Evolutionary conservation across 2,797 vertebrate species (phyloP), one percentile per base, ranked within the genome.

Genomic region (Molossus alvarezi): DNA sequence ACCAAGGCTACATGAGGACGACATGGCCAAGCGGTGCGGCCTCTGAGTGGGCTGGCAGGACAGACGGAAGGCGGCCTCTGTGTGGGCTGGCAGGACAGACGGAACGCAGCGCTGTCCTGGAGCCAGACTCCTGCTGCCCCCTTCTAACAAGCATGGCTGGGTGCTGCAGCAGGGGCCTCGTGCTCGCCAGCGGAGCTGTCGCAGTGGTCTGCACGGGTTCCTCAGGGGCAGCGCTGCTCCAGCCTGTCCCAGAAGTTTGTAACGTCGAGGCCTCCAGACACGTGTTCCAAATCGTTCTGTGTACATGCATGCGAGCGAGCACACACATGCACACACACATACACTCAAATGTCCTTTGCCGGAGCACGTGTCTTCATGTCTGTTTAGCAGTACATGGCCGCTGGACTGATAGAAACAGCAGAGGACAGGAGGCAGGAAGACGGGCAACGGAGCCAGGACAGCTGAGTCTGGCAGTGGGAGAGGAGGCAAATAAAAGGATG

Each of bases 1-100:
- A 21, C 76, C 58, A n/a, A 80, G 84, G 93, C 79, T 51, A 89
- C 69, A 83, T 67, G 71, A 91, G 57, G 71, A 37, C 58, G 29
- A 21, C 48, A 0, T 60, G 29, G 73, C 29, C 1, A 27, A 73
- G 41, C 45, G 45, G 45, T 58, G 27, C 2, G 7, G 48, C 6
- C 3, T 81, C 14, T 6, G 33, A 2, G 33, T 33, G 23, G 67
- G 37, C 37, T 23, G 27, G 48, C 62, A 51, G 51, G 27, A 72
- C 1, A 55, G 13, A 62, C 20, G 6, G 23, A 62, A 10, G 1
- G 20, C 1, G 0, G 9, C 33, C 33, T 33, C 33, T 33, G 33
- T 3, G 33, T 33, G 23, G 67, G 37, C 37, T 23, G 27, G 48
- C 62, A 45, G 51, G 27, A 72, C 1, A 55, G 13, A 62, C 20